phyloP scores from a whole-genome alignment of 2,797 vertebrate species.

The Lagorchestes hirsutus region DNA sequence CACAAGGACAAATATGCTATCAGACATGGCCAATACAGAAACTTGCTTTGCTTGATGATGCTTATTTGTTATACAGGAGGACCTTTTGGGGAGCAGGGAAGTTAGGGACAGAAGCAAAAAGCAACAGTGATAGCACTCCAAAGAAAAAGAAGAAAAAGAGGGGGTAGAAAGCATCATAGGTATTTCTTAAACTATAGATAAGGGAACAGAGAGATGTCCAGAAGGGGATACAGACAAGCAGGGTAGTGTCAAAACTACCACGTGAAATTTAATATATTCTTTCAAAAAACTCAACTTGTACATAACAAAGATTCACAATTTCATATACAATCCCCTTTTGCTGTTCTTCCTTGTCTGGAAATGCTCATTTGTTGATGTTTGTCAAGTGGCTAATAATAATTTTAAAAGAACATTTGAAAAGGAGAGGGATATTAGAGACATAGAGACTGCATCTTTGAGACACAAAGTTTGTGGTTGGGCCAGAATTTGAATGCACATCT shows the following conservation, averaged over 20 bases:
- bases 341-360: background rate
- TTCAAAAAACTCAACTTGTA: background rate
- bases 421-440: background rate
- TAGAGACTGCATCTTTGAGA: background rate
- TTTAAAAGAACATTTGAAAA: background rate
- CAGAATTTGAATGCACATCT: background rate
- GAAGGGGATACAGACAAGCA: background rate
- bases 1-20: background rate
- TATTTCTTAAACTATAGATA: background rate
- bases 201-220: background rate
- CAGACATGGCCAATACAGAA: background rate
- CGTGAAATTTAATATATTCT: background rate
- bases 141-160: background rate
- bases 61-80: background rate
- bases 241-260: background rate
- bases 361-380: background rate
- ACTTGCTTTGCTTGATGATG: background rate
- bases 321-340: background rate
- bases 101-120: background rate
- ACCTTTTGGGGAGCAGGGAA: background rate
- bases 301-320: background rate
- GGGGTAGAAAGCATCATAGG: background rate
- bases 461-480: background rate
- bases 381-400: background rate
- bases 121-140: background rate